These are phyloP conservation scores for Sebastes fasciatus DNA, from an alignment of 2,113 vertebrate genomes.

Conservation along the genomic window DNA sequence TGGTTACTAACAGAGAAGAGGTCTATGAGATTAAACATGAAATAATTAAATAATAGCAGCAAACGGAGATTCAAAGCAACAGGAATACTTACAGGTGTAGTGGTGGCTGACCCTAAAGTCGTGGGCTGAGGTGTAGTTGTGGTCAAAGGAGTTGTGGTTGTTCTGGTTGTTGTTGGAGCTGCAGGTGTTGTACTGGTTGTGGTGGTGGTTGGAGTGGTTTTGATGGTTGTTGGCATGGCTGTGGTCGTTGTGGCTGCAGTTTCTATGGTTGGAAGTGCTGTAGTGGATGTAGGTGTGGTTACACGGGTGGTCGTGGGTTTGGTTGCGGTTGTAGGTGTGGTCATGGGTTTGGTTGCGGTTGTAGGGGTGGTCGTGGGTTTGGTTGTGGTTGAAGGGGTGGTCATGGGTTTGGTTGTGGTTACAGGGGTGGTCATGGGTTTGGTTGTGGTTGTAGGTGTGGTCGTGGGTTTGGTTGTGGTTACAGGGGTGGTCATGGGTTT, in stretches of 20 bases:
- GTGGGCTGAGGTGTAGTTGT: conserved; percentile 15
- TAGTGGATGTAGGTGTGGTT: neutral
- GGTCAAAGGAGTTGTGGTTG: neutral
- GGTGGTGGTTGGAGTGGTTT: neutral
- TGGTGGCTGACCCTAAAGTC: neutral
- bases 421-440: neutral
- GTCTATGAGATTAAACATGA: no score
- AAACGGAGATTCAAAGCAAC: neutral
- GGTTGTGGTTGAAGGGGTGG: neutral
- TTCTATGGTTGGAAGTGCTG: neutral
- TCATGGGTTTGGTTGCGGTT: neutral
- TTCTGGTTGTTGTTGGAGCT: neutral
- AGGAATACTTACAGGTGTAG: conserved; percentile 34
- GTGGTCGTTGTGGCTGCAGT: neutral
- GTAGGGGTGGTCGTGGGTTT: neutral
- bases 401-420: neutral
- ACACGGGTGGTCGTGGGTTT: neutral
- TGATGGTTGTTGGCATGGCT: neutral
- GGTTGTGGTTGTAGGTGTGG: no score
- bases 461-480: no score
- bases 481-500: no score
- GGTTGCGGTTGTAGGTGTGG: neutral
- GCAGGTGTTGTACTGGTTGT: neutral
- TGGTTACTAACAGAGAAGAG: no score
- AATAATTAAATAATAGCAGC: no score